Base-by-base conservation (phyloP, 2,888 invertebrate species). In the Yponomeuta plumbellus region DNA sequence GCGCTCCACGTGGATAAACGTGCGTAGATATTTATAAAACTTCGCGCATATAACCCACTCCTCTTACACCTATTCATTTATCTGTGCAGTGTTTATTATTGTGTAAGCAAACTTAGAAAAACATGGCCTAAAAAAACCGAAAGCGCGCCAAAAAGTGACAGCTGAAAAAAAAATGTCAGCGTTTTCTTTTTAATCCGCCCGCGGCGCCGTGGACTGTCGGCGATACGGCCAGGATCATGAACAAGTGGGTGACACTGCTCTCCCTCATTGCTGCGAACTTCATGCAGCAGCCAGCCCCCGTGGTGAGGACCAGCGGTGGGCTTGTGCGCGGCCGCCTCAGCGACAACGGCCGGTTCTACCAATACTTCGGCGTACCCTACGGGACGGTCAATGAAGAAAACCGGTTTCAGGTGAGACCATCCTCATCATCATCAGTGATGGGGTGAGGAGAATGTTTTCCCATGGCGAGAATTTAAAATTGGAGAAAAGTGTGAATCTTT, bases 331-430 rank as follows among this genome's bases (percentile, higher is more conserved):
- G 90, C 57, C 74, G 81, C 21, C 69, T 87, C 70, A 82, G 83
- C 68, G 79, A 81, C 44, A 78, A 83, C 68, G 88, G 88, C 8
- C 75, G 70, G 66, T 80, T 84, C 71, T 79, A 81, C 77, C 81
- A 84, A 71, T 91, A 86, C 78, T 78, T 85, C 65, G 90, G 90
- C 1, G 83, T 91, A 62, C 90, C 90, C 0, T 91, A 91, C 67
- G 90, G 79, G 1, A 80, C 78, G 0, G 89, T 90, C 23, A 75
- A 81, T 58, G 78, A 79, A 1, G 76, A 68, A 1, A 91, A 90
- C 66, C 74, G 90, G 13, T 91, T 89, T 71, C 83, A 84, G 86
- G 89, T 88, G 62, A 73, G 64, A 2, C 6, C 17, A n/a, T n/a
- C n/a, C n/a, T n/a, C n/a, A n/a, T n/a, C n/a, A n/a, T n/a, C n/a